Evolutionary conservation across 2,113 vertebrate genomes (phyloP).

Genomic region (Amphilophus citrinellus): DNA sequence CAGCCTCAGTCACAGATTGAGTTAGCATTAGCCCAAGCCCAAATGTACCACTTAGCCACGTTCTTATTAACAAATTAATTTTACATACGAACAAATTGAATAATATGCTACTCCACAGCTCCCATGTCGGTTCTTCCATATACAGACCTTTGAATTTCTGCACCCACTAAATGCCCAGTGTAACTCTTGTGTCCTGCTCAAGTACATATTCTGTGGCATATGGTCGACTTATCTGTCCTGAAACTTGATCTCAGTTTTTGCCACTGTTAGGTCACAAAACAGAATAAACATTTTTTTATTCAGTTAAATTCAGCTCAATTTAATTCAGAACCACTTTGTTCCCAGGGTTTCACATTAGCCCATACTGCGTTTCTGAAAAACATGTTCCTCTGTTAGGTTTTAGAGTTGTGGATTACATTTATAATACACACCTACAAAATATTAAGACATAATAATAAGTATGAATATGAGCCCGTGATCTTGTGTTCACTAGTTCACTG

Average conservation of each 20-base stretch:
- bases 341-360: not conserved
- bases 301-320: not conserved
- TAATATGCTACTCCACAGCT: not conserved
- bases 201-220: not conserved
- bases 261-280: not conserved
- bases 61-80: not conserved
- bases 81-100: not conserved
- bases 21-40: not conserved
- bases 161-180: not conserved
- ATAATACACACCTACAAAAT: too few species aligned
- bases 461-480: too few species aligned
- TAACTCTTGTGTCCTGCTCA: rapidly evolving
- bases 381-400: not conserved
- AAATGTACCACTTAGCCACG: not conserved
- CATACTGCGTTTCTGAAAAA: not conserved
- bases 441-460: too few species aligned
- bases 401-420: too few species aligned
- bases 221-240: not conserved
- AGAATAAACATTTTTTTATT: not conserved
- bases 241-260: not conserved
- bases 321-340: not conserved
- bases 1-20: not conserved
- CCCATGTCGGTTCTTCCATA: not conserved
- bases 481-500: too few species aligned
- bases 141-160: not conserved